Base-by-base conservation (phyloP, 2,797 vertebrate genomes). In the Acanthopagrus latus region DNA sequence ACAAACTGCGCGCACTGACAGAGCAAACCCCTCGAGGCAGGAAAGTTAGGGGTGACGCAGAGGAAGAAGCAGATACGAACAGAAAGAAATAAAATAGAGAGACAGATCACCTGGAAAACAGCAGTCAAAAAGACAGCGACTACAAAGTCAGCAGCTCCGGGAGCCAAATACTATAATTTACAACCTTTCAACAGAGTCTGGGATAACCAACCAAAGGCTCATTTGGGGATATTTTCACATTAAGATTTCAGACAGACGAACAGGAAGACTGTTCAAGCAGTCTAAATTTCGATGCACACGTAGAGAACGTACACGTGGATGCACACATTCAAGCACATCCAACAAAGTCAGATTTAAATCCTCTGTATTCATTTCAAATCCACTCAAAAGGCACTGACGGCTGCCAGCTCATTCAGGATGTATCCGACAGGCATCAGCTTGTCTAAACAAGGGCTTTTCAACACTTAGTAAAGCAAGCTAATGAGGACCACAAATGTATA, bases 1-100 rank as follows among this genome's bases (percentile, higher is more conserved):
- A 29, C 71, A 75, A 29, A 71, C 62, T 75, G 44, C 50, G 57
- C 25, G 78, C 78, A 79, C 80, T 60, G 71, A 79, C 9, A 44
- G 55, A 64, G 65, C 29, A 48, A 54, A 58, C 58, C 64, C 70
- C 56, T 68, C 16, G 3, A 67, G 77, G 77, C 50, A 74, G 67
- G 60, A 80, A 85, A 74, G 73, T 57, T 1, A 72, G 64, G 58
- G 3, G 1, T 62, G 60, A 72, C 21, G 20, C 33, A 65, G 54
- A 67, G 14, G 51, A n/a, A 72, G 55, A 60, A 27, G 52, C 18
- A 5, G 46, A 60, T 64, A 55, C 43, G 73, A 81, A 79, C 44
- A 69, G 62, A 78, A 10, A 65, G 27, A 78, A 56, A 21, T 63
- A 14, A 75, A 14, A 71, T 27, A 65, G 33, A 68, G 8, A 57